A percentile compares a stretch with the other conserved stretches of the same genome.
These are phyloP conservation scores for Drosophila pseudotakahashii DNA, from an alignment of 2,888 invertebrate genomes.

Conservation along the genomic window DNA sequence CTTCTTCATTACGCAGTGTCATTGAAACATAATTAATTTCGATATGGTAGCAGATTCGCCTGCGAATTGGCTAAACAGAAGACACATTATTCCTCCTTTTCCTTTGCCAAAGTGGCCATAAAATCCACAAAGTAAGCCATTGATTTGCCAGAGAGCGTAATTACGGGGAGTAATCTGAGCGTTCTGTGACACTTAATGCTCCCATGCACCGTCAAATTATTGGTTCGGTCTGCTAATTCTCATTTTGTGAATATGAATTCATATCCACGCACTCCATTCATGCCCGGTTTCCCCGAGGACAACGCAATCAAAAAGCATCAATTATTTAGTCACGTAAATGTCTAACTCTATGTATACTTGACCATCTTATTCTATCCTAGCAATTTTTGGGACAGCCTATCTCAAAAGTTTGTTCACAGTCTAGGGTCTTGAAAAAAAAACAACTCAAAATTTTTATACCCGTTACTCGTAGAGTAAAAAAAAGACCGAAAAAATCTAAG, in stretches of 20 bases:
- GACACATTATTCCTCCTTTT: constrained; percentile 16
- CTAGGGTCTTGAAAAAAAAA: too few relatives aligned
- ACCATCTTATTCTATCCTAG: background rate
- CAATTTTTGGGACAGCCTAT: background rate
- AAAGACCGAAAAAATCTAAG: too few relatives aligned
- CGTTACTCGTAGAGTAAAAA: too few relatives aligned
- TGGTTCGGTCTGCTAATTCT: constrained; percentile 19
- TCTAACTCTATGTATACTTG: background rate
- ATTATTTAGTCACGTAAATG: constrained; percentile 8
- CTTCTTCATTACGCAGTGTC: constrained; percentile 35
- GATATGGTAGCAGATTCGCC: constrained; percentile 29
- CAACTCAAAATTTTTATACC: too few relatives aligned
- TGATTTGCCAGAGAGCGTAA: constrained; percentile 64
- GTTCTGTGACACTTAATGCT: constrained; percentile 8
- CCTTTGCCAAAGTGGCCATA: constrained; percentile 47
- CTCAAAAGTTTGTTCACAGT: background rate
- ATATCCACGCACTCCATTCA: background rate
- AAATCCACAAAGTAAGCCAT: constrained; percentile 63
- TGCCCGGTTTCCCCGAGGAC: constrained; percentile 3
- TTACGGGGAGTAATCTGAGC: constrained; percentile 23
- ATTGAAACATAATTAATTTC: constrained; percentile 35
- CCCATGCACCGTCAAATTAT: background rate
- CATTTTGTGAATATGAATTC: constrained; percentile 46
- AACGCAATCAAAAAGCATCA: background rate
- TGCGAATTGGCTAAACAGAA: constrained; percentile 31